Conservation (phyloP, 2,888 invertebrate species). For the Steromphala cineraria region DNA sequence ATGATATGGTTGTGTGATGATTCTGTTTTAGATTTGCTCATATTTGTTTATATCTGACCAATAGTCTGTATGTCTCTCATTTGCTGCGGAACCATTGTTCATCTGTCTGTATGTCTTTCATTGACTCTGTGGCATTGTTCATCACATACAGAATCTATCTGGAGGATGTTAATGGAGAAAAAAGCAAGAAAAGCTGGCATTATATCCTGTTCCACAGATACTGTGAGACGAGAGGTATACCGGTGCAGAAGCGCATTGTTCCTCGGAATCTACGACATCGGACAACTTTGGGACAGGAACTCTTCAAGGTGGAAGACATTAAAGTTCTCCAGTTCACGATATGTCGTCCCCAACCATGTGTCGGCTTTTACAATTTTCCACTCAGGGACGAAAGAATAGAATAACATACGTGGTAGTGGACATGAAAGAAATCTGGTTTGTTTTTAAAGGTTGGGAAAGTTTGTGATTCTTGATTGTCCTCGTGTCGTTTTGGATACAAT, state of each 20-base stretch:
- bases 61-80: neutral
- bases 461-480: slow-evolving; percentile 4
- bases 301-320: slow-evolving; percentile 19
- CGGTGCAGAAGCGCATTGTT: neutral
- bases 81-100: neutral
- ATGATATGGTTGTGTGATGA: no score
- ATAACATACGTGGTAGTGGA: slow-evolving; percentile 6
- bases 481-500: slow-evolving; percentile 1
- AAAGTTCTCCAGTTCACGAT: neutral
- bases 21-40: no score
- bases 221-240: neutral
- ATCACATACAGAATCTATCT: no score
- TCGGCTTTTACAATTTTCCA: neutral
- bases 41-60: no score
- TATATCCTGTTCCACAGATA: neutral
- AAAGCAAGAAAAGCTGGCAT: neutral
- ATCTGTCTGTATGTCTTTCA: neutral
- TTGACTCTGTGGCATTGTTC: no score
- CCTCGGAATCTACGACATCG: neutral
- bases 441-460: slow-evolving; percentile 11
- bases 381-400: slow-evolving; percentile 4
- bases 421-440: slow-evolving; percentile 13
- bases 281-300: slow-evolving; percentile 9
- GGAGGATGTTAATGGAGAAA: no score
- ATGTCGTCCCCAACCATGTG: neutral